phyloP scores from a whole-genome alignment of 2,113 vertebrate species.

The Syngnathus scovelli region DNA sequence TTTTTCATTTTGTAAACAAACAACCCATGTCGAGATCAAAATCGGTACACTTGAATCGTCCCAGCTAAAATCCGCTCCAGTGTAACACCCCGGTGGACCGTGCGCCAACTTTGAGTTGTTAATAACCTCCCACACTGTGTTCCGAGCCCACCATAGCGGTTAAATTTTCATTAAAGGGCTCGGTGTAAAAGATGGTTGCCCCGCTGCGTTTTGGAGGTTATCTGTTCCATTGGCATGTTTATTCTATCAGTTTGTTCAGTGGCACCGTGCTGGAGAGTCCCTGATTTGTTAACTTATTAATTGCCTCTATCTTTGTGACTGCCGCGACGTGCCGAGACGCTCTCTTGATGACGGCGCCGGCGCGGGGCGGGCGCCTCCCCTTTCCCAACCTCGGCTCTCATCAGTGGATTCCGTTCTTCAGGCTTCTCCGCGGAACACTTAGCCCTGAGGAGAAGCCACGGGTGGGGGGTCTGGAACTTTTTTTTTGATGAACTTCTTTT shows the following conservation, averaged over 20 bases:
- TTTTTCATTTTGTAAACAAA: too few species aligned
- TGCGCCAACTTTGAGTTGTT: too few species aligned
- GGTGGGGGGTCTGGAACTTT: constrained; percentile 73
- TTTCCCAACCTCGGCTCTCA: constrained; percentile 52
- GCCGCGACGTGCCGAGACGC: constrained; percentile 62
- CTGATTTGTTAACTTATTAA: constrained; percentile 71
- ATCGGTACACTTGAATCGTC: too few species aligned
- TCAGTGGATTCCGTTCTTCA: constrained; percentile 69
- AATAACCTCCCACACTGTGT: constrained; percentile 11
- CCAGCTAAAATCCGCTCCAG: too few species aligned
- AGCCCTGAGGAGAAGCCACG: constrained; percentile 71
- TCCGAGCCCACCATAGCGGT: constrained; percentile 21
- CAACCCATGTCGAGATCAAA: too few species aligned
- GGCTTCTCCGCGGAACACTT: constrained; percentile 64
- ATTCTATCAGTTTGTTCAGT: constrained; percentile 11
- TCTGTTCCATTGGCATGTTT: background rate
- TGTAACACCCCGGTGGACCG: too few species aligned
- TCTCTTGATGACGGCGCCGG: constrained; percentile 59
- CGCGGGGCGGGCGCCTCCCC: constrained; percentile 41
- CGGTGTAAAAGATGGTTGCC: constrained; percentile 30
- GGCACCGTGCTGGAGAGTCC: constrained; percentile 47
- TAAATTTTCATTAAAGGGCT: constrained; percentile 47
- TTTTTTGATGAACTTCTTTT: constrained; percentile 76
- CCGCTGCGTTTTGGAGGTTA: constrained; percentile 27
- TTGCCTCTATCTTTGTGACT: constrained; percentile 61